Percentiles rank a stretch among this genome's conserved stretches.
Conservation (phyloP, 1,140 invertebrate genomes). For the Tetragonula clypearis region DNA sequence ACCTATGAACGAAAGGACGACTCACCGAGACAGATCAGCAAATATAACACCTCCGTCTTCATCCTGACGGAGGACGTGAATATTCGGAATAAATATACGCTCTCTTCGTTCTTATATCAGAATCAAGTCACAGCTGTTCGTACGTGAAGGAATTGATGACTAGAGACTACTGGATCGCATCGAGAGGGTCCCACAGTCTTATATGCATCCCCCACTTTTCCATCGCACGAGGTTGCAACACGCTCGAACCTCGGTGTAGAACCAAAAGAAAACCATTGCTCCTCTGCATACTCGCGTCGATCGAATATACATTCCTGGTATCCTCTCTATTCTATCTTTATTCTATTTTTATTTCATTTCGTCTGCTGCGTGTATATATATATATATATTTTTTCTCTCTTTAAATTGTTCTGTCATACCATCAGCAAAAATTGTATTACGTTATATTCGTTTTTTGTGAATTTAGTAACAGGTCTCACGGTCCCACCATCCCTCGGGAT, state of each 20-base stretch:
- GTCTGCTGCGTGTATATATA: too few relatives aligned
- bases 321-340: neutral
- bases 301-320: neutral
- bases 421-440: neutral
- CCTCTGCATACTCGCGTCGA: slow-evolving; percentile 61
- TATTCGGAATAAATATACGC: neutral
- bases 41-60: slow-evolving; percentile 74
- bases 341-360: neutral
- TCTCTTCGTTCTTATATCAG: slow-evolving; percentile 20
- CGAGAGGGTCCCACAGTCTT: slow-evolving; percentile 75
- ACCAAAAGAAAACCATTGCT: slow-evolving; percentile 67
- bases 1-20: slow-evolving; percentile 51
- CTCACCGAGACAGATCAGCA: slow-evolving; percentile 77
- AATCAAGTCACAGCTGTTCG: slow-evolving; percentile 52
- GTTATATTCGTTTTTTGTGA: neutral
- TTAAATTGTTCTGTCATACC: neutral
- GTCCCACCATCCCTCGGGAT: slow-evolving; percentile 90
- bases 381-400: too few relatives aligned
- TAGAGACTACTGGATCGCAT: slow-evolving; percentile 79
- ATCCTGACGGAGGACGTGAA: slow-evolving; percentile 66
- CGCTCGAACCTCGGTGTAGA: slow-evolving; percentile 62
- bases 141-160: slow-evolving; percentile 75
- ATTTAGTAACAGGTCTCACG: slow-evolving; percentile 90
- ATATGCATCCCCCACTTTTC: slow-evolving; percentile 80
- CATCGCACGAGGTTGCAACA: slow-evolving; percentile 75